Percentiles rank a stretch among this genome's conserved stretches.
Conservation (phyloP, 2,888 invertebrate species). For the Dorcus parallelipipedus region DNA sequence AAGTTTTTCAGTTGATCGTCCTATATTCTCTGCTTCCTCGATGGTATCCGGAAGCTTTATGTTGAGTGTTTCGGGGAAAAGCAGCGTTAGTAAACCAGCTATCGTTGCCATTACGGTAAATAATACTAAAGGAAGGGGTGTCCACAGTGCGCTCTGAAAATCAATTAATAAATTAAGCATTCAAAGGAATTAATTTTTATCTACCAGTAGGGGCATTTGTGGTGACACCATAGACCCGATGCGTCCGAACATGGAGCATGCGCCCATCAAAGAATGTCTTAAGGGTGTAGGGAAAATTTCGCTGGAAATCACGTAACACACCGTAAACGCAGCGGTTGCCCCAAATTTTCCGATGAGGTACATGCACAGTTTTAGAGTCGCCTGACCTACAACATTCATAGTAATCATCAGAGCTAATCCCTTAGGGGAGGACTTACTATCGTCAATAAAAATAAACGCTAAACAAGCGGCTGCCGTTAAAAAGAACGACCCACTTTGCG, state of each 20-base stretch:
- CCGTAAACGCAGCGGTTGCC: constrained; percentile 63
- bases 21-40: constrained; percentile 61
- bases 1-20: constrained; percentile 19
- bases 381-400: constrained; percentile 49
- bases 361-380: constrained; percentile 52
- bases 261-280: constrained; percentile 60
- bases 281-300: constrained; percentile 66
- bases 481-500: constrained; percentile 60
- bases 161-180: background rate
- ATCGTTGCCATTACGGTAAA: constrained; percentile 61
- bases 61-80: constrained; percentile 69
- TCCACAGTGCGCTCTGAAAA: constrained; percentile 43
- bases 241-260: constrained; percentile 64
- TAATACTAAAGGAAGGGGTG: constrained; percentile 59
- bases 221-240: constrained; percentile 65
- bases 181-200: background rate
- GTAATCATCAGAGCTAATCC: background rate
- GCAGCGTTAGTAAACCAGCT: constrained; percentile 59
- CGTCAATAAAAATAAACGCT: constrained; percentile 57
- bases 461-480: constrained; percentile 61
- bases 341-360: constrained; percentile 63
- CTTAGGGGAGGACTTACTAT: constrained; percentile 46
- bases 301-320: constrained; percentile 64
- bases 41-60: constrained; percentile 66
- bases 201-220: constrained; percentile 64